Evolutionary conservation across 2,888 invertebrate species (phyloP).

Genomic region (Pharmacophagus antenor): DNA sequence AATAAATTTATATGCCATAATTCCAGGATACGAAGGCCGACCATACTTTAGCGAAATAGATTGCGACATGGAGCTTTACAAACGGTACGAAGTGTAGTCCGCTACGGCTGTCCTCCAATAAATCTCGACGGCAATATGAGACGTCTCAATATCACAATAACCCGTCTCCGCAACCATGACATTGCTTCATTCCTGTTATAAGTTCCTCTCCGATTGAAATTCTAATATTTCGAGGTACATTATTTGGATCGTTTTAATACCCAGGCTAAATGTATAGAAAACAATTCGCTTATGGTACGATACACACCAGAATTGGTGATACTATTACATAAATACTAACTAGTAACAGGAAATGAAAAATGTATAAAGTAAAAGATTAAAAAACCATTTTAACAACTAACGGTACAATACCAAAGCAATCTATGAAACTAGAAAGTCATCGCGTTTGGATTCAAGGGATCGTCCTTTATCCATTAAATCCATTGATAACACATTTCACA

Average conservation of each 20-base stretch:
- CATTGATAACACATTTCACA: slow-evolving; percentile 58
- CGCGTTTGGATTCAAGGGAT: slow-evolving; percentile 7
- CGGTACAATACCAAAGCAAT: no score
- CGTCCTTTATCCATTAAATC: slow-evolving; percentile 26
- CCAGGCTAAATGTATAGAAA: slow-evolving; percentile 1
- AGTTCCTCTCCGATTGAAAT: neutral
- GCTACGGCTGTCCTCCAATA: slow-evolving; percentile 51
- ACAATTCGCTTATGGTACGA: no score
- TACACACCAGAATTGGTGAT: neutral
- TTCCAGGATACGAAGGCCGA: slow-evolving; percentile 13
- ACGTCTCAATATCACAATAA: slow-evolving; percentile 70
- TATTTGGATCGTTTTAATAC: neutral
- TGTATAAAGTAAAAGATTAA: no score
- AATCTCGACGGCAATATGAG: slow-evolving; percentile 72
- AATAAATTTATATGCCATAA: slow-evolving; percentile 20
- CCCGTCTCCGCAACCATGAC: slow-evolving; percentile 52
- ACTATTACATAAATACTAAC: no score
- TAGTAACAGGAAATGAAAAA: no score
- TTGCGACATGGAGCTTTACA: slow-evolving; percentile 21
- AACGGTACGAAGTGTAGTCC: slow-evolving; percentile 17
- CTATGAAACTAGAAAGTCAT: neutral
- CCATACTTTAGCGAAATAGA: slow-evolving; percentile 11
- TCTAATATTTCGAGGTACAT: neutral
- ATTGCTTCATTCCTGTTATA: slow-evolving; percentile 38
- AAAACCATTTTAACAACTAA: no score